phyloP scores from a whole-genome alignment of 2,888 invertebrate genomes.

The Acleris cristana region DNA sequence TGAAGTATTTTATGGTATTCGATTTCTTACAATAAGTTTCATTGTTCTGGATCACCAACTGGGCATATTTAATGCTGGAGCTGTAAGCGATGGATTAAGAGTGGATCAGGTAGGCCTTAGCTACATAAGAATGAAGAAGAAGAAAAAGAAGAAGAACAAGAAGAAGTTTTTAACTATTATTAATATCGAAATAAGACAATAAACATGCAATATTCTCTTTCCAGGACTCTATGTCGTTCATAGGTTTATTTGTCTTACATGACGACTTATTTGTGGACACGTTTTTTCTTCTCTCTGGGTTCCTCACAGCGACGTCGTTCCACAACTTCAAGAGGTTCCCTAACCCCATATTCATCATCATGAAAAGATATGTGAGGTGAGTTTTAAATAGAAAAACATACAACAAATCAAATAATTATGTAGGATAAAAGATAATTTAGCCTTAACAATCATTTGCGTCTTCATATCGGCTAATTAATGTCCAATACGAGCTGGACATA shows the following conservation, averaged over 20 bases:
- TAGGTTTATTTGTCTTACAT: conserved; percentile 79
- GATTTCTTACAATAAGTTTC: conserved; percentile 81
- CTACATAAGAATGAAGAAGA: too few relatives aligned
- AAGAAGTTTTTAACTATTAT: too few relatives aligned
- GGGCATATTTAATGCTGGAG: conserved; percentile 79
- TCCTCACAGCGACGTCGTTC: conserved; percentile 79
- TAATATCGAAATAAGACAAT: too few relatives aligned
- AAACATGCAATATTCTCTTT: not conserved
- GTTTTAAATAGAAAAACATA: conserved; percentile 27
- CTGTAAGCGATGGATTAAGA: conserved; percentile 81
- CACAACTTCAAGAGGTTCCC: conserved; percentile 59
- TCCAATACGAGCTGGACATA: too few relatives aligned
- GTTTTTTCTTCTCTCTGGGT: conserved; percentile 85
- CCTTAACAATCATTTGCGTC: too few relatives aligned
- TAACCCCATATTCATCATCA: conserved; percentile 77
- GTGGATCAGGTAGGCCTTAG: conserved; percentile 75
- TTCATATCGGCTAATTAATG: too few relatives aligned
- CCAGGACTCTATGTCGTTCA: conserved; percentile 52
- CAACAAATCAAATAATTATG: too few relatives aligned
- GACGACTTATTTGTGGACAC: conserved; percentile 86
- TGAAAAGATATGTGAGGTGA: conserved; percentile 86
- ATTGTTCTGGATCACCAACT: conserved; percentile 83
- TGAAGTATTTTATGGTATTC: conserved; percentile 84
- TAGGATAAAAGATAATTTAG: too few relatives aligned
- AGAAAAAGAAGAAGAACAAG: too few relatives aligned